These are phyloP conservation scores for Limnephilus lunatus DNA, from an alignment of 2,888 invertebrate genomes.

Conservation along the genomic window DNA sequence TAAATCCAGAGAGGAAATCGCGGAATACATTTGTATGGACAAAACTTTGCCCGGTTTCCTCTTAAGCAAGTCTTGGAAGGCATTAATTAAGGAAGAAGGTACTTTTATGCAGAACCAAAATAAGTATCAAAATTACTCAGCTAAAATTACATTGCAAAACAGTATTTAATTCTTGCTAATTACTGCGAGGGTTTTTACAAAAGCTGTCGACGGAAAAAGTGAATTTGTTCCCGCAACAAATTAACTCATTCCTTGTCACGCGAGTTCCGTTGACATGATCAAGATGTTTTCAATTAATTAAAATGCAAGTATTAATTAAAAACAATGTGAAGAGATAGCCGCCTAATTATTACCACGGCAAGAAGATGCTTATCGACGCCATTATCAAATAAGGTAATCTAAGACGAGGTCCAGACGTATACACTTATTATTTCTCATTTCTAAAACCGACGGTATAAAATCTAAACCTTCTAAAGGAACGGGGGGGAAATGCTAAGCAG, in stretches of 20 bases:
- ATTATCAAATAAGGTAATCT: slow-evolving; percentile 48
- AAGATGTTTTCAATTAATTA: slow-evolving; percentile 40
- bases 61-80: too few species aligned
- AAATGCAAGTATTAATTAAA: slow-evolving; percentile 24
- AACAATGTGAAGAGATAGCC: slow-evolving; percentile 22
- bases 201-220: neutral
- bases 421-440: neutral
- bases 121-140: neutral
- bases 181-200: neutral
- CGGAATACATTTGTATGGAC: too few species aligned
- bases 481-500: neutral
- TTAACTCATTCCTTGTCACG: slow-evolving; percentile 36
- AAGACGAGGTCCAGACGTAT: slow-evolving; percentile 12
- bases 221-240: slow-evolving; percentile 34
- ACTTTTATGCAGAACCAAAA: neutral
- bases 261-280: slow-evolving; percentile 44
- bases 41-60: too few species aligned
- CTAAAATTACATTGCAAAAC: neutral
- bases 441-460: neutral
- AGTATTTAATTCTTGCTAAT: neutral
- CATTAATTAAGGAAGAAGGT: too few species aligned
- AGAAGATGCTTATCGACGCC: slow-evolving; percentile 33
- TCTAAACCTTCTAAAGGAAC: neutral
- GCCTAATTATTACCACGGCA: slow-evolving; percentile 28
- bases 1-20: too few species aligned